phyloP scores from a whole-genome alignment of 2,797 vertebrate genomes.

The Otolemur crassicaudatus region DNA sequence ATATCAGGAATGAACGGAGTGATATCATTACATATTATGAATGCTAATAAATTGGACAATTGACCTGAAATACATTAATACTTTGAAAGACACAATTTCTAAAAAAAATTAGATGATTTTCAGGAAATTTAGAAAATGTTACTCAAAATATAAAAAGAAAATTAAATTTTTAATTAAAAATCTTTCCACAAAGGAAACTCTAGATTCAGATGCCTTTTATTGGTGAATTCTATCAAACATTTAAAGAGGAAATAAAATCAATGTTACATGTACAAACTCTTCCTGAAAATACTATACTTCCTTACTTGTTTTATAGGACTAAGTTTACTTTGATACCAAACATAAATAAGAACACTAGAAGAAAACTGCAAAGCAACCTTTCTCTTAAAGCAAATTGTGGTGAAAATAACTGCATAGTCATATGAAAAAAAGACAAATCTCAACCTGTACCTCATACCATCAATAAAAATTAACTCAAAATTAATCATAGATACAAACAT shows the following conservation, averaged over 20 bases:
- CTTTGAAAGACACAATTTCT: slow-evolving; percentile 11
- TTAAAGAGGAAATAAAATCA: background rate
- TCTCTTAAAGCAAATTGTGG: background rate
- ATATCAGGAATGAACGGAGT: slow-evolving; percentile 34
- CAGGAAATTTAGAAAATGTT: slow-evolving; percentile 10
- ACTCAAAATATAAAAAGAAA: background rate
- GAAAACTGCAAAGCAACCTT: slow-evolving; percentile 31
- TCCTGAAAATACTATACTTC: slow-evolving; percentile 10
- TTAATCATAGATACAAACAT: slow-evolving; percentile 33
- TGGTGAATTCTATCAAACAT: slow-evolving; percentile 3
- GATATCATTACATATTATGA: background rate
- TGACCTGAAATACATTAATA: background rate
- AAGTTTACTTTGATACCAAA: slow-evolving; percentile 38
- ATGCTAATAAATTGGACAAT: slow-evolving; percentile 16
- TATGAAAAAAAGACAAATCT: background rate
- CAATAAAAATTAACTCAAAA: slow-evolving; percentile 24
- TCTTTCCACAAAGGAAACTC: slow-evolving; percentile 18
- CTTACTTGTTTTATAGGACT: background rate
- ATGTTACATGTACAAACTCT: background rate
- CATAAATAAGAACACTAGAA: background rate
- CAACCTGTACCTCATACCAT: background rate
- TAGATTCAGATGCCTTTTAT: background rate
- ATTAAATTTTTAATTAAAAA: slow-evolving; percentile 11
- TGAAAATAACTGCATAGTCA: background rate
- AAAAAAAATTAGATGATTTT: background rate